Evolutionary conservation across 1,140 invertebrate species (phyloP).

Genomic region (Pentalonia nigronervosa): DNA sequence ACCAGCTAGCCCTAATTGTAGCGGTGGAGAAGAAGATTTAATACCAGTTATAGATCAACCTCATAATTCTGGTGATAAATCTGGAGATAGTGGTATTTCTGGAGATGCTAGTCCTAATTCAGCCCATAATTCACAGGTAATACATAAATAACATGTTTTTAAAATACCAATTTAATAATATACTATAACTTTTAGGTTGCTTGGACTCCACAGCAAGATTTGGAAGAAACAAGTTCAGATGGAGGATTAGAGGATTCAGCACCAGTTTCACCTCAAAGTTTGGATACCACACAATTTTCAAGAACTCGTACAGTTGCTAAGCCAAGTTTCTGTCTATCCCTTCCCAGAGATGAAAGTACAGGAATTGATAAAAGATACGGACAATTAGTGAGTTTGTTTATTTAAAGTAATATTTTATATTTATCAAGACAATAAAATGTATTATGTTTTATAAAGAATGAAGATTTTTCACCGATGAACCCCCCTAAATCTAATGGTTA

Average conservation of each 20-base stretch:
- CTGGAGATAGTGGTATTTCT: constrained; percentile 81
- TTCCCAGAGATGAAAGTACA: constrained; percentile 71
- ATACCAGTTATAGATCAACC: constrained; percentile 59
- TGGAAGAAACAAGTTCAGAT: constrained; percentile 75
- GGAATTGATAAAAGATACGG: constrained; percentile 50
- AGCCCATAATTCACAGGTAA: constrained; percentile 62
- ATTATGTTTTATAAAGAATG: not conserved
- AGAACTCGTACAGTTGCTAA: constrained; percentile 39
- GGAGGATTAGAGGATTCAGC: constrained; percentile 68
- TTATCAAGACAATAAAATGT: not conserved
- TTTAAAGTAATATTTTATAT: not conserved
- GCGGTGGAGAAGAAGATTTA: constrained; percentile 62
- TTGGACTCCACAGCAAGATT: constrained; percentile 85
- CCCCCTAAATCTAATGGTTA: constrained; percentile 69
- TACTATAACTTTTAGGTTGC: constrained; percentile 62
- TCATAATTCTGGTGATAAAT: constrained; percentile 68
- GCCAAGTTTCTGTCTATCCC: constrained; percentile 74
- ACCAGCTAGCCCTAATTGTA: constrained; percentile 40
- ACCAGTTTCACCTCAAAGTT: constrained; percentile 61
- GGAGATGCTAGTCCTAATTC: constrained; percentile 71
- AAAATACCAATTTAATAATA: not conserved
- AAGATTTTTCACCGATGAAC: constrained; percentile 53
- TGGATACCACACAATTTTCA: constrained; percentile 69
- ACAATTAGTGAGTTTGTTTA: constrained; percentile 20
- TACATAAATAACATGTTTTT: not conserved